Conservation (phyloP, 2,113 vertebrate genomes). For the Maccullochella peelii region DNA sequence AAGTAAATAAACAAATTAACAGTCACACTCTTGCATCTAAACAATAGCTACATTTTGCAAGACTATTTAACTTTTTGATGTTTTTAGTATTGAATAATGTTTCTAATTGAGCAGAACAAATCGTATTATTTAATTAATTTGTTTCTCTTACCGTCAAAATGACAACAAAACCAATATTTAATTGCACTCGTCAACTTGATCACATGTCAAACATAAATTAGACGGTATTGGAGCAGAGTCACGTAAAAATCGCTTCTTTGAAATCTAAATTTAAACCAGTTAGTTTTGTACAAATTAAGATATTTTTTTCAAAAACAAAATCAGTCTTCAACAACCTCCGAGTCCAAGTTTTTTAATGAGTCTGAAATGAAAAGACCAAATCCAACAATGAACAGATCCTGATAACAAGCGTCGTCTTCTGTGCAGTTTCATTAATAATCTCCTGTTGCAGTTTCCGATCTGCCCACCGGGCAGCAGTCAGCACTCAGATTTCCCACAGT, state of each 20-base stretch:
- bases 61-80: no score
- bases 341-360: no score
- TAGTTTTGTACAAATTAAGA: neutral
- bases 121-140: no score
- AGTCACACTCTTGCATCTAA: no score
- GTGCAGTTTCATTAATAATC: neutral
- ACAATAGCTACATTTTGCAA: no score
- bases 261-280: neutral
- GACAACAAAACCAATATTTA: neutral
- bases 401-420: neutral
- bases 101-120: no score
- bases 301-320: neutral
- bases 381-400: neutral
- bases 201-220: neutral
- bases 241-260: neutral
- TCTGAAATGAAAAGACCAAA: neutral
- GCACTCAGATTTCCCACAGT: constrained; percentile 8
- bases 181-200: neutral
- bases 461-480: constrained; percentile 39
- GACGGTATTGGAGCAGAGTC: no score
- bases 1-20: no score
- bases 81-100: no score
- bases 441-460: neutral
- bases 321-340: no score
- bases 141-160: neutral